Base-by-base conservation (phyloP, 2,888 invertebrate genomes). In the Ennomos fuscantarius region DNA sequence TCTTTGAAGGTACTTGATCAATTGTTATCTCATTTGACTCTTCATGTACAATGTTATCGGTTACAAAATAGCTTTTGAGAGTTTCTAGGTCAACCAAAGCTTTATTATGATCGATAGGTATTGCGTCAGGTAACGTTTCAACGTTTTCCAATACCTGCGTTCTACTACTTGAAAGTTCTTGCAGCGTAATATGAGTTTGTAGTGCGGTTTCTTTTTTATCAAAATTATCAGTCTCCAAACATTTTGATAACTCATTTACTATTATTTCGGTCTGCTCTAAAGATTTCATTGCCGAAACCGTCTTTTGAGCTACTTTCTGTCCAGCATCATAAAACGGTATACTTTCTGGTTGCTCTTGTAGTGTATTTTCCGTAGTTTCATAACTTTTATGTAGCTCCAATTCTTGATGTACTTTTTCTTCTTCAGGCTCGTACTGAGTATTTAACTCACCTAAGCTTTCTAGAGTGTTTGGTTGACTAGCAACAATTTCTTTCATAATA, bases 21-120 rank as follows among this genome's bases (percentile, higher is more conserved):
- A 81, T 74, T 53, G 66, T 66, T 31, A 94, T 86, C 54, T 81
- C 63, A 43, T 83, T 82, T 68, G 93, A 86, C 60, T 83, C 83
- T 69, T 94, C 93, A 3, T 90, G 89, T 31, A 74, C 52, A 12
- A 82, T 41, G 54, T 82, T 79, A 76, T 89, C 84, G 13, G 71
- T 70, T 9, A 84, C 77, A 32, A 70, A 70, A 60, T 76, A 87
- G 40, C 79, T 82, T 64, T 81, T 79, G 56, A 79, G 73, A 10
- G 81, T 69, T 73, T 84, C 81, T 39, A 89, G 37, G 48, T 82
- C 81, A 35, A 79, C 15, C 24, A 61, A 66, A 13, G 82, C 87
- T 62, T 71, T 74, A 48, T 65, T 82, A 34, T 49, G 52, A 48
- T 82, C 81, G 34, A 75, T 46, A 36, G 55, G 5, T 6, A 5